phyloP scores from a whole-genome alignment of 2,888 invertebrate species.

The Ferrisia virgata region DNA sequence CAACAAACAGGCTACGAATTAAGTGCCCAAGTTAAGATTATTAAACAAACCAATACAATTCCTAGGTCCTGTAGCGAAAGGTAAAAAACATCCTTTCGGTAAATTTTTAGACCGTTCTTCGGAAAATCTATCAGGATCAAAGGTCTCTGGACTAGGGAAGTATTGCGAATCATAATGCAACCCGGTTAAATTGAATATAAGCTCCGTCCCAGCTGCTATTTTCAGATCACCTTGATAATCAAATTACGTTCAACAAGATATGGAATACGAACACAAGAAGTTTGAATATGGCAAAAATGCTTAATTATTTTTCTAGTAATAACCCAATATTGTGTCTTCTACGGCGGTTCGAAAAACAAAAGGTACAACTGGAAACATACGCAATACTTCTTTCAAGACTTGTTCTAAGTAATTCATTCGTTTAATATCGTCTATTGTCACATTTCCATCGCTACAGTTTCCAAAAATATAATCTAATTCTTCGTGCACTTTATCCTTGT shows the following conservation, averaged over 20 bases:
- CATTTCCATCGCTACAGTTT: background rate
- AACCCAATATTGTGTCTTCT: background rate
- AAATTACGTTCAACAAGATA: no score
- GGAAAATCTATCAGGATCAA: constrained; percentile 61
- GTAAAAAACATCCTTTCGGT: constrained; percentile 56
- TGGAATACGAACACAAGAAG: no score
- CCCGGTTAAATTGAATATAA: constrained; percentile 59
- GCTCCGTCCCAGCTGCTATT: constrained; percentile 57
- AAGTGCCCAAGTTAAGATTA: no score
- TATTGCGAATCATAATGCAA: constrained; percentile 60
- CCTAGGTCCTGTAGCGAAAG: constrained; percentile 55
- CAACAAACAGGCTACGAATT: no score
- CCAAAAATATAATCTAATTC: background rate
- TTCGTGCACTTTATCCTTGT: background rate
- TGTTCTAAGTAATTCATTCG: background rate
- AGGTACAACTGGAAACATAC: background rate
- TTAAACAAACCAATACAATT: constrained; percentile 53
- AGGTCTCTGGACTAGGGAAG: constrained; percentile 59
- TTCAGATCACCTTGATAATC: constrained; percentile 54
- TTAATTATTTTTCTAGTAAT: no score
- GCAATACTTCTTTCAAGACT: background rate
- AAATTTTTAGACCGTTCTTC: constrained; percentile 57
- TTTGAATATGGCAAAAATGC: no score
- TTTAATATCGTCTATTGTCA: background rate
- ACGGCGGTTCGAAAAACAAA: background rate